Percentiles rank a stretch among this genome's conserved stretches.
Evolutionary conservation across 2,113 vertebrate species (phyloP).

Genomic region (Zapus hudsonius): DNA sequence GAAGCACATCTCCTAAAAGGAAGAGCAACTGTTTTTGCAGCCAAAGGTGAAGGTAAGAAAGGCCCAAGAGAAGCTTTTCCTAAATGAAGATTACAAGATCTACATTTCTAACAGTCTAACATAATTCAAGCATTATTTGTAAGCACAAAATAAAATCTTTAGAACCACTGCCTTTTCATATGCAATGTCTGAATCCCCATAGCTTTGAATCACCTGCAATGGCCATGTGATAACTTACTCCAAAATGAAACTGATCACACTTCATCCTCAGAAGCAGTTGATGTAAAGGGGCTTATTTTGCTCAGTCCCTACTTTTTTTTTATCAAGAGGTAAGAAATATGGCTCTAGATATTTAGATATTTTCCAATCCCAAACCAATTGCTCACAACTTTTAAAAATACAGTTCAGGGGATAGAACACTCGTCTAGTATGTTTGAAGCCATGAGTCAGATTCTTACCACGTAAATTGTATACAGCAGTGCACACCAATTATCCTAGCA

Average conservation of each 20-base stretch:
- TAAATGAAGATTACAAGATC: neutral
- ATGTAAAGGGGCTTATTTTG: neutral
- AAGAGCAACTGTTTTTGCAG: neutral
- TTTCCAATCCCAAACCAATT: neutral
- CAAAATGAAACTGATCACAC: neutral
- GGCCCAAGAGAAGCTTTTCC: neutral
- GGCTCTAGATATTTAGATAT: neutral
- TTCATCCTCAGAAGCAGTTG: neutral
- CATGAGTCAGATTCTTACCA: no score
- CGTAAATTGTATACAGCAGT: neutral
- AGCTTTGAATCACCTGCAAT: neutral
- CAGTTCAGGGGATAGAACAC: neutral
- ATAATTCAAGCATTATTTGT: neutral
- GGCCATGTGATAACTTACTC: neutral
- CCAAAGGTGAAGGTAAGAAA: neutral
- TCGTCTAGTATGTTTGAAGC: neutral
- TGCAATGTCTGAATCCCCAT: neutral
- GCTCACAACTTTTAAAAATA: neutral
- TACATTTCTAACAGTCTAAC: neutral
- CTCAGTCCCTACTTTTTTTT: neutral
- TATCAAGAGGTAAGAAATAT: neutral
- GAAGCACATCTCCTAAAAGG: neutral
- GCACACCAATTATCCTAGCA: neutral
- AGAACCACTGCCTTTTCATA: neutral
- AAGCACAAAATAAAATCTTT: conserved; percentile 9